phyloP scores from a whole-genome alignment of 2,113 vertebrate species.

The Anthoscopus minutus region DNA sequence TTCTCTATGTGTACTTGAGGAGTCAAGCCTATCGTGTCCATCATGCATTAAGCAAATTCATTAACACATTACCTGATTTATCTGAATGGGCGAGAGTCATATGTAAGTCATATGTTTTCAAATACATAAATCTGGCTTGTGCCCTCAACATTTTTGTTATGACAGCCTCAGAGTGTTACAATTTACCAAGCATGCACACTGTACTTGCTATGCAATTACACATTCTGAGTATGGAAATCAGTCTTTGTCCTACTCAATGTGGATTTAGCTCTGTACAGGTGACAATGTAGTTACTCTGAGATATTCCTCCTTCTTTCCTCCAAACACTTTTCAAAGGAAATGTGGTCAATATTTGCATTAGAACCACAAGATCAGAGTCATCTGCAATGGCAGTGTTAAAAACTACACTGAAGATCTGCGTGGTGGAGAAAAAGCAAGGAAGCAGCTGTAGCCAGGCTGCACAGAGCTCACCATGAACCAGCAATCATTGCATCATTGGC shows the following conservation, averaged over 20 bases:
- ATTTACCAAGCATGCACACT: background rate
- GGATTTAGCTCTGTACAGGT: background rate
- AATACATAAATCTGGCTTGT: background rate
- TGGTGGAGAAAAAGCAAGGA: background rate
- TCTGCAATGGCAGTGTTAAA: background rate
- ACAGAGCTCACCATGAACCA: background rate
- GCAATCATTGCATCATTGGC: background rate
- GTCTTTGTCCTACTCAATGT: background rate
- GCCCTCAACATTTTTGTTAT: background rate
- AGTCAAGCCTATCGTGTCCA: background rate
- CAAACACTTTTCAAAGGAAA: background rate
- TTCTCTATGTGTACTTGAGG: background rate
- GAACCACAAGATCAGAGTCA: background rate
- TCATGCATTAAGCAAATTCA: background rate
- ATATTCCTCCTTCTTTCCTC: background rate
- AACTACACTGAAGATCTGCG: background rate
- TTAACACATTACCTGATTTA: background rate
- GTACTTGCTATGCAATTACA: background rate
- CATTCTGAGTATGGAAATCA: background rate
- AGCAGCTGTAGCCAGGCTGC: background rate
- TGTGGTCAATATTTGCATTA: conserved; percentile 11
- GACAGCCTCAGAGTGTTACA: background rate
- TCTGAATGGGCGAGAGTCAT: background rate
- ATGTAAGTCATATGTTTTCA: background rate
- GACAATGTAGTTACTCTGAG: background rate